Evolutionary conservation across 2,113 vertebrate genomes (phyloP), one percentile per base, ranked within the genome.

Genomic region (Planiliza haematocheilus): DNA sequence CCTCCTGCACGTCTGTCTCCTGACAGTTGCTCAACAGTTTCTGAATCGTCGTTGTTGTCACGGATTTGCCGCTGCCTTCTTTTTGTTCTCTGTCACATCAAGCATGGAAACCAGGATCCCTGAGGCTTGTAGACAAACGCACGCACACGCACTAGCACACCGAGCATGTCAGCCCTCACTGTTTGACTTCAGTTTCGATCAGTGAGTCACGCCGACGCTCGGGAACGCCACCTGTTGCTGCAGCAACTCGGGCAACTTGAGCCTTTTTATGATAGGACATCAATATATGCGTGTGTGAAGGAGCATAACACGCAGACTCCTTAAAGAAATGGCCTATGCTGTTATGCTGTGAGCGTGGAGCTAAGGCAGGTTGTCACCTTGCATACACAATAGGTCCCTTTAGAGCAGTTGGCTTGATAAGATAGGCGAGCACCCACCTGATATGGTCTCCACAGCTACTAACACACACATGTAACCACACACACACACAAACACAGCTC

Each of bases 401-500:
- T 55, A 84, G 87, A 81, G 74, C 83, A 83, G 80, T 84, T 81
- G 51, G 43, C 10, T 55, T 84, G 92, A 94, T 93, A 94, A 92
- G 89, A 90, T 89, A 89, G 79, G 83, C 37, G 8, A 76, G 37
- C 57, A 16, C 58, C 43, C 30, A 38, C 50, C 87, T 90, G 89
- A 91, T 91, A 93, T 13, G 57, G 85, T 90, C 78, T 84, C 89
- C 81, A 86, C 16, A 83, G 85, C 77, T 76, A 89, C 83, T 90
- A 76, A 86, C 48, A 43, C 37, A 14, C 49, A 43, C 39, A 9
- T n/a, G n/a, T n/a, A n/a, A n/a, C n/a, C 49, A 55, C 59, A 41
- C 52, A 45, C 67, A 65, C 62, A 52, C 42, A 0, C 57, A 43
- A 36, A 13, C 63, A 61, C 58, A 8, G 52, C 53, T 46, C 37